Base-by-base conservation (phyloP, 2,797 vertebrate species). In the Enteromius thamalakanensis region DNA sequence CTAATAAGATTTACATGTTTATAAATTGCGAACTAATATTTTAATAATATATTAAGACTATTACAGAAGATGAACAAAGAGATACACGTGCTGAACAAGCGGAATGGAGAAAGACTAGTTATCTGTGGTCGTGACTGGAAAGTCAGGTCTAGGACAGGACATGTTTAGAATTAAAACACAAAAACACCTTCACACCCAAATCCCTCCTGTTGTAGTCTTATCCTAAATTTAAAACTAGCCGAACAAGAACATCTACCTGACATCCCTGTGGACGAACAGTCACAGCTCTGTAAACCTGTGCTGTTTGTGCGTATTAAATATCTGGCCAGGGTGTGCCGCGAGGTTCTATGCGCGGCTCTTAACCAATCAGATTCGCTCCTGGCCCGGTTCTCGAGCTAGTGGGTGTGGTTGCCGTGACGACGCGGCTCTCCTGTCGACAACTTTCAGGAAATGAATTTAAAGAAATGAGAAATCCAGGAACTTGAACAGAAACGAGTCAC, bases 391-490 rank as follows among this genome's bases (percentile, higher is more conserved):
- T 26, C 76, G 49, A 58, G 23, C 26, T 85, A 71, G 91, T 85
- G 86, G 84, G 90, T 26, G 91, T 87, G 91, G 92, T 95, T 94
- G 91, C 91, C 90, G 89, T 90, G 90, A 90, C 86, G 79, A 94
- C 89, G 92, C 95, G 91, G 82, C 94, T 92, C 95, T 96, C 93
- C 92, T 87, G 83, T 87, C 7, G n/a, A 89, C 87, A 86, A 87
- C 88, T 86, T 88, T 83, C 91, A 89, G 91, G 93, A 90, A 92
- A 90, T 90, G 90, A 89, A 69, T 75, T 51, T 68, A 69, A 83
- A 80, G 87, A 86, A 84, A 86, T 69, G 34, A 79, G 82, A 80
- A 86, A 89, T 82, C 78, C 32, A 83, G 74, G 87, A 86, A 88
- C 83, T 82, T 74, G 79, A n/a, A 15, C 81, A 82, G 78, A 85